phyloP scores from a whole-genome alignment of 2,113 vertebrate species.

The Illadopsis cleaveri region DNA sequence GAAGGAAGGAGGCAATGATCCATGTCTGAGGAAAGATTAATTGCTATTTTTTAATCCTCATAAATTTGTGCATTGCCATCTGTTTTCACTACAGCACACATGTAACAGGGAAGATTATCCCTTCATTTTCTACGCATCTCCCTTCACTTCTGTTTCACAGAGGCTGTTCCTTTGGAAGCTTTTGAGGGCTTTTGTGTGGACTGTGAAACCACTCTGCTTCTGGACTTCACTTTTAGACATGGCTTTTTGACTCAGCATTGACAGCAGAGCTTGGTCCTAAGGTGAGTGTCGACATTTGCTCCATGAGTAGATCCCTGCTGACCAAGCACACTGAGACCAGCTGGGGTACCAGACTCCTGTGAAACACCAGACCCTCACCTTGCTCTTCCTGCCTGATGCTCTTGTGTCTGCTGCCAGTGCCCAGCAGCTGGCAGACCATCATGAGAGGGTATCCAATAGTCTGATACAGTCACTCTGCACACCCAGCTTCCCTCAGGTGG shows the following conservation, averaged over 20 bases:
- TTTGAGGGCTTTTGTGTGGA: not conserved
- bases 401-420: not conserved
- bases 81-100: constrained; percentile 1
- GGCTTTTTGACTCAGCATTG: not conserved
- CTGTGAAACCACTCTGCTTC: not conserved
- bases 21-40: constrained; percentile 27
- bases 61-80: not conserved
- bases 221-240: not conserved
- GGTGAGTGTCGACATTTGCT: not conserved
- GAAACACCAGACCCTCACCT: not conserved
- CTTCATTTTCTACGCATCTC: not conserved
- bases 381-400: not conserved
- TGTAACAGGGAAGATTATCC: not conserved
- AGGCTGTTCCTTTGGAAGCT: not conserved
- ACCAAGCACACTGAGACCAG: accelerated
- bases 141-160: not conserved
- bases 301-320: not conserved
- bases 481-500: too few relatives aligned
- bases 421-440: not conserved
- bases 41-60: constrained; percentile 38
- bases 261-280: not conserved
- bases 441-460: not conserved
- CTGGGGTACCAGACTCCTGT: not conserved
- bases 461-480: accelerated
- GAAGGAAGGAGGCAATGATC: not conserved